phyloP scores from a whole-genome alignment of 2,888 invertebrate genomes.

The Ectemnius lituratus region DNA sequence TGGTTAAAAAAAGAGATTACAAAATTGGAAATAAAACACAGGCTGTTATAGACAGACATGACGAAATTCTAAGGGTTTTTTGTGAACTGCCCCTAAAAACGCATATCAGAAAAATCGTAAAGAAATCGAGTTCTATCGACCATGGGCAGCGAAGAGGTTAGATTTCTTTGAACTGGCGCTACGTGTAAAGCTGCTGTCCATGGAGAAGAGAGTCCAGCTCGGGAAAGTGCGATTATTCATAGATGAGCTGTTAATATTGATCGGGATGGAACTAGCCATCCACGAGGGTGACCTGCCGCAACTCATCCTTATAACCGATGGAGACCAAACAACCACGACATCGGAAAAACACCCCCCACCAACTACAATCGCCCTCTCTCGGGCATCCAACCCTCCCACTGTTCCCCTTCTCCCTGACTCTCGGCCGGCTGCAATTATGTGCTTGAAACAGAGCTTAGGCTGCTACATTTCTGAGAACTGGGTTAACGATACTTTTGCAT shows the following conservation, averaged over 20 bases:
- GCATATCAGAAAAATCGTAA: no score
- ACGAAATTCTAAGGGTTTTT: background rate
- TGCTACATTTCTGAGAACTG: background rate
- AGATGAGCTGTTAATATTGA: constrained; percentile 3
- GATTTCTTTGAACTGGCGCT: background rate
- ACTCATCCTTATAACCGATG: background rate
- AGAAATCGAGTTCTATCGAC: background rate
- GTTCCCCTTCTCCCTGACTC: no score
- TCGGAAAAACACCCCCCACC: background rate
- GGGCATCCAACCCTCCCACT: background rate
- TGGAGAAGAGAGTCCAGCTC: background rate
- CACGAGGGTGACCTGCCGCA: background rate
- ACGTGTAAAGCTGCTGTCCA: background rate
- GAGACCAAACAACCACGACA: background rate
- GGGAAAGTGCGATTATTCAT: constrained; percentile 24
- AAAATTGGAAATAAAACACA: background rate
- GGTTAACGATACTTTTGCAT: constrained; percentile 1
- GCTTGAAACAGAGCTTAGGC: background rate
- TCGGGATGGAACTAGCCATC: constrained; percentile 11
- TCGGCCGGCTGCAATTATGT: background rate
- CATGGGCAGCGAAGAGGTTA: background rate
- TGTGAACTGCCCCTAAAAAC: background rate
- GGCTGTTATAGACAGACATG: background rate
- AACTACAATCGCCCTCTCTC: no score
- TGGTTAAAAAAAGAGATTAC: background rate